Evolutionary conservation across 2,797 vertebrate species (phyloP), one percentile per base, ranked within the genome.

Genomic region (Gadopsis bispinosus): DNA sequence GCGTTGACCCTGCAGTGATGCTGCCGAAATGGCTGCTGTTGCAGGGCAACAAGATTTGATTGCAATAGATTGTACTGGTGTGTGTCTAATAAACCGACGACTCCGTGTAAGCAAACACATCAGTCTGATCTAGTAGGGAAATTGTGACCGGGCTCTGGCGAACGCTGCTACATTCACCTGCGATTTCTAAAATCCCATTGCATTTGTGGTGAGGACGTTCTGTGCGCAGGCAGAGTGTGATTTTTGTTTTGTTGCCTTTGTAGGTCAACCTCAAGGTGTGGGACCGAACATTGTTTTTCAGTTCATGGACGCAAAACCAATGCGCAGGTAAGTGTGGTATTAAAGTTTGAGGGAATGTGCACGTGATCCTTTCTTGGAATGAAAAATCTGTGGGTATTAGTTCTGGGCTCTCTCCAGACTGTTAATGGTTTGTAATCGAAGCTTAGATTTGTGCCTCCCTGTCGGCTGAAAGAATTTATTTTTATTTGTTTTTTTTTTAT

Each of bases 221-320:
- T 13, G 29, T 47, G 3, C 33, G 19, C 31, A 68, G 39, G 45
- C 14, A 6, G 11, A 37, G 10, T 71, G 3, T 56, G 2, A 60
- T 75, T 26, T 26, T 60, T 66, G 16, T 81, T 58, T 65, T 43
- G 3, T 79, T 75, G 14, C 64, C 22, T 87, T 83, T 67, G 22
- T 56, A 93, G 92, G 72, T 86, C 83, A 59, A 83, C 63, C 58
- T 77, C 50, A 70, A 79, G 55, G 76, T 84, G 86, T 89, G 77
- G 83, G 75, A 87, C 77, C 78, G 68, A 93, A 94, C 88, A 84
- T 95, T 94, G 92, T 93, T 96, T 94, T 93, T 95, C 94, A 87
- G 96, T 97, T 97, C 95, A 97, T 97, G 96, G 97, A 98, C 93
- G 93, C 96, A 95, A 97, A 97, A 92, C 97, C 95, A 96, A 97